A percentile compares a stretch with the other conserved stretches of the same genome.
Conservation (phyloP, 2,797 vertebrate genomes). For the Darevskia mixta region DNA sequence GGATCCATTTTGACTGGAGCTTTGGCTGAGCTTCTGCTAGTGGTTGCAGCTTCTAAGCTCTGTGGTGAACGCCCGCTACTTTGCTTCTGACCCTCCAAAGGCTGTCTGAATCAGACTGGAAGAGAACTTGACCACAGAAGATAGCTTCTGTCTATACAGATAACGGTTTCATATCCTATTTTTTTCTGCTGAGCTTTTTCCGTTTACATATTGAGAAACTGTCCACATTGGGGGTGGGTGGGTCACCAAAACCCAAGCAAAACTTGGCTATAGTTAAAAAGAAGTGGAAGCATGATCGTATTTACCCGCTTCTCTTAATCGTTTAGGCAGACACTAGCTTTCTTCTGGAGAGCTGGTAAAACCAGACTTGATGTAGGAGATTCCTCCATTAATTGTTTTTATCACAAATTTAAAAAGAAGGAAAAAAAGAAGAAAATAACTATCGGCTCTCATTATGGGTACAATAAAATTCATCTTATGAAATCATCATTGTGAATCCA, state of each 20-base stretch:
- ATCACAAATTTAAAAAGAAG: too few relatives aligned
- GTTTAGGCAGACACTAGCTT: background rate
- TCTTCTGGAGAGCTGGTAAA: background rate
- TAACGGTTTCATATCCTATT: conserved; percentile 48
- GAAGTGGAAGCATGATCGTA: background rate
- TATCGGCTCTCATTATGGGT: too few relatives aligned
- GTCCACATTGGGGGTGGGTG: background rate
- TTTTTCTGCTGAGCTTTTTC: background rate
- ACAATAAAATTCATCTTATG: too few relatives aligned
- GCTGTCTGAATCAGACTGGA: background rate
- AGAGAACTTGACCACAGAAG: background rate
- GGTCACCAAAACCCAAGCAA: too few relatives aligned
- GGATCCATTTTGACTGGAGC: conserved; percentile 50
- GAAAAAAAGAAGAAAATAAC: too few relatives aligned
- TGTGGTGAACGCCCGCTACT: background rate
- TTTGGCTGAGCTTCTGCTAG: fast-evolving
- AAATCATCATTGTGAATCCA: too few relatives aligned
- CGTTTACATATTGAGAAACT: conserved; percentile 23
- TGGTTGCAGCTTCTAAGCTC: background rate
- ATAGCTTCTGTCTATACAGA: background rate
- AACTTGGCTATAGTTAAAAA: background rate
- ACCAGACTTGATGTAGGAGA: background rate
- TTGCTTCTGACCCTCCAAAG: fast-evolving
- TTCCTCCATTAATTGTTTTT: too few relatives aligned
- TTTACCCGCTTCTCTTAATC: background rate